Evolutionary conservation across 1,140 invertebrate genomes (phyloP).

Genomic region (Conus betulinus): DNA sequence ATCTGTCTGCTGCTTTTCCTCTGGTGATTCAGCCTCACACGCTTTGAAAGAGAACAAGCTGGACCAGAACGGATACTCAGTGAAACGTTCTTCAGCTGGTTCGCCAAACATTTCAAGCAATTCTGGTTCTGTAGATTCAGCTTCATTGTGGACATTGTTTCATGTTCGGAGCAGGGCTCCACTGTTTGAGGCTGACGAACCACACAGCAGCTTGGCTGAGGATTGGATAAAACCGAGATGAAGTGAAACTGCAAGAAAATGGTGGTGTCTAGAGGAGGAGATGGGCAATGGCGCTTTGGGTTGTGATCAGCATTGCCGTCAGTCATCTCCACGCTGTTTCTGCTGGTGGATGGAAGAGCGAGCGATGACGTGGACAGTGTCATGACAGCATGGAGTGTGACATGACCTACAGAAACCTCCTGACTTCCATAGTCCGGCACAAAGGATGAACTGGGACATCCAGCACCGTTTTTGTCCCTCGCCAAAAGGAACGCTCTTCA

Average conservation of each 20-base stretch:
- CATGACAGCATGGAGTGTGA: not conserved
- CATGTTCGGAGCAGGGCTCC: not conserved
- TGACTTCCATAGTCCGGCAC: not conserved
- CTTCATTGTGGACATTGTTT: not conserved
- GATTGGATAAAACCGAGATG: not conserved
- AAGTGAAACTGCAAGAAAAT: not conserved
- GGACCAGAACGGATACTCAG: not conserved
- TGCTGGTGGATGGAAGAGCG: not conserved
- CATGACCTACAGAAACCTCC: no score
- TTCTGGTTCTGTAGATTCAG: not conserved
- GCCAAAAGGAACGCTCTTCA: no score
- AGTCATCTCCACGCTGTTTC: not conserved
- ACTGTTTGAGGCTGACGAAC: not conserved
- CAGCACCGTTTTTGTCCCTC: not conserved
- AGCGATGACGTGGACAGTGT: not conserved
- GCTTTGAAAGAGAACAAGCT: not conserved
- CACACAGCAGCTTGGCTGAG: not conserved
- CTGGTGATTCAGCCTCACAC: not conserved
- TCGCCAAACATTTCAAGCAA: not conserved
- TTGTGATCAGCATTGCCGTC: not conserved
- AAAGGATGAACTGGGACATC: not conserved
- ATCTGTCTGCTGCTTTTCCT: not conserved
- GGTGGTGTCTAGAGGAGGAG: not conserved
- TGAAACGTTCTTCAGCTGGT: not conserved
- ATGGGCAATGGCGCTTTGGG: not conserved